These are phyloP conservation scores for Bombus pyrosoma DNA, from an alignment of 1,140 invertebrate genomes.

Conservation along the genomic window DNA sequence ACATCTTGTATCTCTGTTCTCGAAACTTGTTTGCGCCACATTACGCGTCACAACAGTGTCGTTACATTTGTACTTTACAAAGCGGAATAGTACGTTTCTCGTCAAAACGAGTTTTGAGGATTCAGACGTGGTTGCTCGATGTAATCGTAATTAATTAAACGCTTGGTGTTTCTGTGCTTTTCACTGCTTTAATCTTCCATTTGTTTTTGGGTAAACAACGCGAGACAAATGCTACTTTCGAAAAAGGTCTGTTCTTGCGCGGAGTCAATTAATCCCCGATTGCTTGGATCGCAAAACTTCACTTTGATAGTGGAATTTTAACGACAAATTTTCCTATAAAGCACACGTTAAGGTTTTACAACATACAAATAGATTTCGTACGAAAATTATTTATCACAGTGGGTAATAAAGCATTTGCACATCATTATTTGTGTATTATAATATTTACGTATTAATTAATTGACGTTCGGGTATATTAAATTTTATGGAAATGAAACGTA, in stretches of 20 bases:
- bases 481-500: no score
- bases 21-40: slow-evolving; percentile 9
- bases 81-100: neutral
- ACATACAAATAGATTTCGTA: neutral
- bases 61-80: slow-evolving; percentile 9
- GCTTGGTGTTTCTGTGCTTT: no score
- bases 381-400: neutral
- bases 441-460: no score
- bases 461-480: no score
- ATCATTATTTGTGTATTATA: no score
- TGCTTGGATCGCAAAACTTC: neutral
- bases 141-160: slow-evolving; percentile 25
- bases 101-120: neutral
- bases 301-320: neutral
- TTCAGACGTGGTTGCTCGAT: neutral
- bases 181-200: neutral
- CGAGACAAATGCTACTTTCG: neutral
- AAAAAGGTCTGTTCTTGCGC: no score
- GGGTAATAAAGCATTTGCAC: no score
- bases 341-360: neutral
- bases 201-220: neutral
- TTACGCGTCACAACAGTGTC: neutral
- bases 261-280: slow-evolving; percentile 8
- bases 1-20: slow-evolving; percentile 4
- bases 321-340: neutral